Evolutionary conservation across 2,888 invertebrate species (phyloP), one percentile per base, ranked within the genome.

Genomic region (Helicoverpa assulta): DNA sequence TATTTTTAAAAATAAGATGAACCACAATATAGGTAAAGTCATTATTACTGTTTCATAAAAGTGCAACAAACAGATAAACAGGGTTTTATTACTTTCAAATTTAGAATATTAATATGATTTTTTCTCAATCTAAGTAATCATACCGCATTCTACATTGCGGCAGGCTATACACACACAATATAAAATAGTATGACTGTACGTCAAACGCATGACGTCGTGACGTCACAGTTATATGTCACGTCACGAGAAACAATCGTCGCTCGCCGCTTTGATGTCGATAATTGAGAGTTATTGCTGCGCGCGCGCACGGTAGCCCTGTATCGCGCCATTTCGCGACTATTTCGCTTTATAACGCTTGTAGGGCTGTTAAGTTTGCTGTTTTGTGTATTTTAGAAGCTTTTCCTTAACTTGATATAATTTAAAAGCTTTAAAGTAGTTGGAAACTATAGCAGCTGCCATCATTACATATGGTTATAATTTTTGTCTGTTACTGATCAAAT

Each of bases 271-370:
- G 84, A 82, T 77, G 82, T 80, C 80, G 82, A 82, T 84, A 82
- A 85, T 86, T 86, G 86, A 84, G 81, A 87, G 83, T 87, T 87
- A 87, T 86, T 73, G 84, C 78, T 51, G 74, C 67, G 76, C 76
- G 66, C 40, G 76, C 73, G 78, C 71, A 79, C 78, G 63, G 81
- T 79, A 81, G 82, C 75, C 37, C 70, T 73, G 66, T 57, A 63
- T 66, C 55, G 83, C 71, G 73, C 54, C 58, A 54, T 66, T 76
- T 71, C 74, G 68, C 60, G 67, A 67, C 68, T 74, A 71, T 76
- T 76, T 67, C 47, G 64, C 64, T 71, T 71, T 63, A 70, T 67
- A 70, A 71, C 66, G 58, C 29, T 58, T 43, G 47, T 68, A 8
- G 55, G 74, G 83, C 61, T 14, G 16, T 51, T 8, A 67, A 63